Conservation (phyloP, 2,888 invertebrate genomes). For the Labia minor region DNA sequence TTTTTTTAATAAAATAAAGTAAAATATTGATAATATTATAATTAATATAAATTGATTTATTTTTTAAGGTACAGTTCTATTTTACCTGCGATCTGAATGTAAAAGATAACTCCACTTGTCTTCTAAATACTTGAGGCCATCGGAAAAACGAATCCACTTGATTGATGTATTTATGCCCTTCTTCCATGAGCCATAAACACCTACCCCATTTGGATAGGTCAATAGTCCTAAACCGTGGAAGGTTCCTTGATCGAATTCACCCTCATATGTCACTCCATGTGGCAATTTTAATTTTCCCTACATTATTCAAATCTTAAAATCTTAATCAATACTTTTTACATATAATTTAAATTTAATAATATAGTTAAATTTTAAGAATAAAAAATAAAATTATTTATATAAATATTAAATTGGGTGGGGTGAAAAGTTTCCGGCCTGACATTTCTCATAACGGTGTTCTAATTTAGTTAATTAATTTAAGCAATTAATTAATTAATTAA, state of each 20-base stretch:
- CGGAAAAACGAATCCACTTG: not conserved
- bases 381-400: not conserved
- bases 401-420: not conserved
- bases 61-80: too few relatives aligned
- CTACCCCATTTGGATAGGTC: not conserved
- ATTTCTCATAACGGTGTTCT: not conserved
- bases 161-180: not conserved
- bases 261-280: not conserved
- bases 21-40: too few relatives aligned
- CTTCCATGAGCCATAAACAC: not conserved
- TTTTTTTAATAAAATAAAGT: too few relatives aligned
- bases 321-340: not conserved
- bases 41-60: too few relatives aligned
- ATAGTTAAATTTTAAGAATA: not conserved
- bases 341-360: not conserved
- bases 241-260: not conserved
- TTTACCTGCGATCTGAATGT: not conserved
- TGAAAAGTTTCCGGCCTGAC: not conserved
- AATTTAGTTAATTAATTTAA: too few relatives aligned
- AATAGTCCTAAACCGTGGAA: not conserved
- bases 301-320: not conserved
- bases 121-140: not conserved
- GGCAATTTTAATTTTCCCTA: not conserved
- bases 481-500: too few relatives aligned
- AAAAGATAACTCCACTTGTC: not conserved